Conservation (phyloP, 2,113 vertebrate genomes). For the Eurystomus gularis region DNA sequence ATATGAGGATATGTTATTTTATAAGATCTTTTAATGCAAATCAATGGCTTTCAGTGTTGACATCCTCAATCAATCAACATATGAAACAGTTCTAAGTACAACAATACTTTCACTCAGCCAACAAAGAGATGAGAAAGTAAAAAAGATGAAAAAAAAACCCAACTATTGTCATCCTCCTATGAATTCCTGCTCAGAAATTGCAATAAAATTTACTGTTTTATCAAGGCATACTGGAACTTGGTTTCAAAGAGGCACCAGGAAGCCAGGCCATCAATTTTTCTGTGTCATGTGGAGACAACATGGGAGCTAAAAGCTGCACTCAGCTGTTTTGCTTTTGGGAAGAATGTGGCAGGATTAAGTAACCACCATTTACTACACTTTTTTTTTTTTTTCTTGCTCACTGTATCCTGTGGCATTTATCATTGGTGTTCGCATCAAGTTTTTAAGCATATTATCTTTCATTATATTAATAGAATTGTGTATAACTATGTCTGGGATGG, state of each 20-base stretch:
- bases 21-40: background rate
- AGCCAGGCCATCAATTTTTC: slow-evolving; percentile 38
- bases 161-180: background rate
- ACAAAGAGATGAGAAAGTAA: background rate
- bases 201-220: slow-evolving; percentile 42
- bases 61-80: background rate
- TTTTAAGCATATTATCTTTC: background rate
- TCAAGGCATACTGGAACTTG: slow-evolving; percentile 30
- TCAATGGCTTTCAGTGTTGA: background rate
- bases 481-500: background rate
- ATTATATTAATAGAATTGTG: background rate
- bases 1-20: background rate
- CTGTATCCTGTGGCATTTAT: background rate
- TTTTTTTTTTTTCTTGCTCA: background rate
- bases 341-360: background rate
- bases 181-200: slow-evolving; percentile 42
- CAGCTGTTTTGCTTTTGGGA: slow-evolving; percentile 24
- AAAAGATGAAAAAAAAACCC: background rate
- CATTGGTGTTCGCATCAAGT: background rate
- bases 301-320: background rate
- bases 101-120: background rate
- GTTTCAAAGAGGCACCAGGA: slow-evolving; percentile 31
- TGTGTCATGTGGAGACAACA: background rate
- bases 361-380: background rate
- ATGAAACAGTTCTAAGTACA: background rate